These are phyloP conservation scores for Neomonachus schauinslandi DNA, from an alignment of 2,113 vertebrate genomes.

Conservation along the genomic window DNA sequence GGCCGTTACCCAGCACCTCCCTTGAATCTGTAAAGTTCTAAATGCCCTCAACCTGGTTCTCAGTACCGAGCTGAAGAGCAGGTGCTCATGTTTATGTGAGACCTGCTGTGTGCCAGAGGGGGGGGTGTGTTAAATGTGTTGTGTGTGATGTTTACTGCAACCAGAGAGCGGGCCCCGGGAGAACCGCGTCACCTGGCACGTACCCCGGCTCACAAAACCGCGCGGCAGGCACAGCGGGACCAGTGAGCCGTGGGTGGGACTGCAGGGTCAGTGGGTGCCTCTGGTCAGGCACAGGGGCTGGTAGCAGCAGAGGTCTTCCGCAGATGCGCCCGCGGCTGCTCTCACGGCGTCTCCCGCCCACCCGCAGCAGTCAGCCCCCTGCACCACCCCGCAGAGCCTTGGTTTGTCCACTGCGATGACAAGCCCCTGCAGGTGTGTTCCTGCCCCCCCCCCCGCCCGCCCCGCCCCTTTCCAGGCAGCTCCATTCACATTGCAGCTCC, in stretches of 20 bases:
- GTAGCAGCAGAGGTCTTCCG: not conserved
- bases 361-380: not conserved
- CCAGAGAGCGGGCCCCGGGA: not conserved
- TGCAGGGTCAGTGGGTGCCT: not conserved
- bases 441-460: too few relatives aligned
- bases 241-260: accelerated
- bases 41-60: not conserved
- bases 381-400: not conserved
- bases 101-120: not conserved
- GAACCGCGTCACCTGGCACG: not conserved
- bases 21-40: too few relatives aligned
- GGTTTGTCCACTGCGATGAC: not conserved
- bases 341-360: accelerated
- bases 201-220: not conserved
- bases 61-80: not conserved
- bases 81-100: not conserved
- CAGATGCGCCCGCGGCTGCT: not conserved
- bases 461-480: not conserved
- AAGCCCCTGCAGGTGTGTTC: not conserved
- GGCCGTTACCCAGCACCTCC: not conserved
- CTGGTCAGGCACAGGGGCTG: not conserved
- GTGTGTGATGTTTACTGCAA: not conserved
- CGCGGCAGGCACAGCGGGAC: not conserved
- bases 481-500: accelerated
- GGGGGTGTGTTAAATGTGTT: not conserved